Evolutionary conservation across 2,888 invertebrate genomes (phyloP).

Genomic region (Phragmatobia fuliginosa): DNA sequence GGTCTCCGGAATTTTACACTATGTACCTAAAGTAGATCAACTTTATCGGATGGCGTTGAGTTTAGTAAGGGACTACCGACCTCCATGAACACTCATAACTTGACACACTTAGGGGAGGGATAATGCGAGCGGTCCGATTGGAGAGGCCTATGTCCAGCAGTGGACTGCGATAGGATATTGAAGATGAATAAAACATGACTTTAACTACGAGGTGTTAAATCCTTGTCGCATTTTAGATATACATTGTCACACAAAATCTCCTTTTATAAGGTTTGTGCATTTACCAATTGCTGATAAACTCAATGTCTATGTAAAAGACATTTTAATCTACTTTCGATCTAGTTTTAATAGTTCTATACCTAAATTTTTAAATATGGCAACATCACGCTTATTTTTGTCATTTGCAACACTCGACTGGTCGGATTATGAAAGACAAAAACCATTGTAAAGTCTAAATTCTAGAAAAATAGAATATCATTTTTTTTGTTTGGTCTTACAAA

Average conservation of each 20-base stretch:
- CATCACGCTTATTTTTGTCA: conserved; percentile 56
- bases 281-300: background rate
- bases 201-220: background rate
- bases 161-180: too few species aligned
- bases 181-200: background rate
- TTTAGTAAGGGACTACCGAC: too few species aligned
- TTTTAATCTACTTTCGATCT: background rate
- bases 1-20: too few species aligned
- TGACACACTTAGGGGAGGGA: too few species aligned
- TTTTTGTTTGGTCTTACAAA: conserved; percentile 54
- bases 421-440: conserved; percentile 60
- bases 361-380: conserved; percentile 43
- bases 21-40: too few species aligned
- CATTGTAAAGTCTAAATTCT: conserved; percentile 57
- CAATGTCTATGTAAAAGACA: background rate
- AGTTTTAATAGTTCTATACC: conserved; percentile 7
- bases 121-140: too few species aligned
- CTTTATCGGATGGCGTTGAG: too few species aligned
- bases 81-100: too few species aligned
- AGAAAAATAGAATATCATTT: conserved; percentile 74
- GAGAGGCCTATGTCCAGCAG: too few species aligned
- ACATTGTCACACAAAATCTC: background rate
- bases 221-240: background rate
- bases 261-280: background rate
- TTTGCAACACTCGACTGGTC: conserved; percentile 57